A percentile compares a stretch with the other conserved stretches of the same genome.
Conservation (phyloP, 1,140 invertebrate genomes). For the Caerostris extrusa region DNA sequence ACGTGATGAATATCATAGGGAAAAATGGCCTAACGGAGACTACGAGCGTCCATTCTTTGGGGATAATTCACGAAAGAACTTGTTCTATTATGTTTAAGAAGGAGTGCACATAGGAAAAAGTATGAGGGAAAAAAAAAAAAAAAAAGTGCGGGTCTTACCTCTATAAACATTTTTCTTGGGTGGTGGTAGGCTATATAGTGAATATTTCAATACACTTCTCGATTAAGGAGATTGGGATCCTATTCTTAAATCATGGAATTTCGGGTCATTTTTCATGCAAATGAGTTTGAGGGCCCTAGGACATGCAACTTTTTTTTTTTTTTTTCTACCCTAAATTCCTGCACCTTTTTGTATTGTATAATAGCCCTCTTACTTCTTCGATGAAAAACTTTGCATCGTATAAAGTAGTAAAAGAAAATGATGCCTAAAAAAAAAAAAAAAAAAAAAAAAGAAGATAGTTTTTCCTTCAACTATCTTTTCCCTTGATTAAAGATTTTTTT, state of each 20-base stretch:
- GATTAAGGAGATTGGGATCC: slow-evolving; percentile 67
- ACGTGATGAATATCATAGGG: slow-evolving; percentile 73
- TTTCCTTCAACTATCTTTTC: background rate
- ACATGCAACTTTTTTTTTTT: slow-evolving; percentile 14
- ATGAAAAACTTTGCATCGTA: slow-evolving; percentile 12
- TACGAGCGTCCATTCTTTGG: slow-evolving; percentile 18
- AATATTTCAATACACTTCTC: slow-evolving; percentile 73
- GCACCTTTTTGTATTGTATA: slow-evolving; percentile 53
- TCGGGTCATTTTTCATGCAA: slow-evolving; percentile 73
- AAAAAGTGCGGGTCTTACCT: background rate
- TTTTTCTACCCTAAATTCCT: background rate
- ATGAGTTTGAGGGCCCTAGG: slow-evolving; percentile 42
- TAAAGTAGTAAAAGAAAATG: background rate
- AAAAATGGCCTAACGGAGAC: slow-evolving; percentile 50
- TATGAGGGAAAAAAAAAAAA: background rate
- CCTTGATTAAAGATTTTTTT: slow-evolving; percentile 19
- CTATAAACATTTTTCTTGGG: slow-evolving; percentile 68
- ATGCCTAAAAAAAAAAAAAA: background rate
- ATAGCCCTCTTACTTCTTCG: slow-evolving; percentile 46
- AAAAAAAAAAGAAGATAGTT: background rate
- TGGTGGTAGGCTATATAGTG: slow-evolving; percentile 45
- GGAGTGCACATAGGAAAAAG: background rate
- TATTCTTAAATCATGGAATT: slow-evolving; percentile 69
- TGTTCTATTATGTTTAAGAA: slow-evolving; percentile 74
- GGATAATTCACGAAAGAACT: slow-evolving; percentile 71